phyloP scores from a whole-genome alignment of 2,113 vertebrate species.

The Entomyzon cyanotis region DNA sequence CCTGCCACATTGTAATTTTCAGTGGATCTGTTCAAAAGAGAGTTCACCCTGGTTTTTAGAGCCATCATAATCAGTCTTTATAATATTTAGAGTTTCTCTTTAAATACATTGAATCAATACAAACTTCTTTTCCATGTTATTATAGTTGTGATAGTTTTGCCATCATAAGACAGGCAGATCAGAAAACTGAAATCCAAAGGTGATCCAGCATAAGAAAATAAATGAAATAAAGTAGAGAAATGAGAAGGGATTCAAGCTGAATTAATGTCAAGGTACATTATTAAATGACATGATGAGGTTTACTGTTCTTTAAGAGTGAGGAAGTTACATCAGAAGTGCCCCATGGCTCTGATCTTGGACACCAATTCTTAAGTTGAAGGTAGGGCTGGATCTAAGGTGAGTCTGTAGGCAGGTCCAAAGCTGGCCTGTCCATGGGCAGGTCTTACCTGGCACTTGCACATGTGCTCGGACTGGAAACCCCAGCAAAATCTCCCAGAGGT shows the following conservation, averaged over 20 bases:
- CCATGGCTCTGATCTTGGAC: neutral
- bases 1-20: neutral
- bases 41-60: neutral
- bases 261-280: neutral
- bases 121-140: neutral
- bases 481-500: neutral
- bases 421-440: neutral
- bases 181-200: neutral
- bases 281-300: neutral
- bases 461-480: neutral
- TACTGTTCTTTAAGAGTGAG: neutral
- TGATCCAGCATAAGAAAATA: neutral
- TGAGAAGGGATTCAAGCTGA: neutral
- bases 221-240: neutral
- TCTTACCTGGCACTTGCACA: neutral
- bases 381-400: neutral
- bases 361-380: neutral
- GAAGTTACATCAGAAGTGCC: neutral
- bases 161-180: neutral
- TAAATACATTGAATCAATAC: neutral
- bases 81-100: neutral
- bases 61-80: neutral
- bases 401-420: neutral
- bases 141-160: neutral
- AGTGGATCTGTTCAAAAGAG: neutral